phyloP scores from a whole-genome alignment of 2,113 vertebrate genomes.

The Noturus placidus region DNA sequence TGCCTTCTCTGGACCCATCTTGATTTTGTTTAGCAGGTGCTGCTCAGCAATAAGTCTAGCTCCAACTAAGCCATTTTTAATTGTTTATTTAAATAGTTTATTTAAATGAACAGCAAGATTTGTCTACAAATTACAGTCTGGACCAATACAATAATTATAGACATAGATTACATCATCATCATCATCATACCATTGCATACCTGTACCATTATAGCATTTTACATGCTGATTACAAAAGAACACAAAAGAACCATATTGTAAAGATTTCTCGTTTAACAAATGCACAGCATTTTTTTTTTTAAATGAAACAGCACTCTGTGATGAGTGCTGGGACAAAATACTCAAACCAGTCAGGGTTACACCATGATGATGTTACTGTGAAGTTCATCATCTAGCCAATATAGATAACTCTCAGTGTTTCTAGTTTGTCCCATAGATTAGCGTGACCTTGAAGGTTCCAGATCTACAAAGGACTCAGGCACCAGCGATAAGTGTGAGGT shows the following conservation, averaged over 20 bases:
- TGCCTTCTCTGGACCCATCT: not conserved
- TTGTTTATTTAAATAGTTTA: not conserved
- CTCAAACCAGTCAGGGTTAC: not conserved
- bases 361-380: not conserved
- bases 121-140: constrained; percentile 15
- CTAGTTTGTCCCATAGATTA: not conserved
- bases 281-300: constrained; percentile 32
- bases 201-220: constrained; percentile 34
- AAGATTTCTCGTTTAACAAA: constrained; percentile 14
- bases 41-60: not conserved
- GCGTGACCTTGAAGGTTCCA: not conserved
- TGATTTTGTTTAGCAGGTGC: not conserved
- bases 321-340: constrained; percentile 16
- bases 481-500: not conserved
- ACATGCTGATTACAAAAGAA: constrained; percentile 33
- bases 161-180: constrained; percentile 21
- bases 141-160: constrained; percentile 22
- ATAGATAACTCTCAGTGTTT: not conserved
- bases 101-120: not conserved
- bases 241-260: constrained; percentile 30
- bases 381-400: constrained; percentile 11
- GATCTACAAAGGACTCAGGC: constrained; percentile 2
- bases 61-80: not conserved
- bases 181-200: constrained; percentile 32
- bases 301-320: constrained; percentile 15